Evolutionary conservation across 2,797 vertebrate genomes (phyloP), one percentile per base, ranked within the genome.

Genomic region (Acridotheres tristis): DNA sequence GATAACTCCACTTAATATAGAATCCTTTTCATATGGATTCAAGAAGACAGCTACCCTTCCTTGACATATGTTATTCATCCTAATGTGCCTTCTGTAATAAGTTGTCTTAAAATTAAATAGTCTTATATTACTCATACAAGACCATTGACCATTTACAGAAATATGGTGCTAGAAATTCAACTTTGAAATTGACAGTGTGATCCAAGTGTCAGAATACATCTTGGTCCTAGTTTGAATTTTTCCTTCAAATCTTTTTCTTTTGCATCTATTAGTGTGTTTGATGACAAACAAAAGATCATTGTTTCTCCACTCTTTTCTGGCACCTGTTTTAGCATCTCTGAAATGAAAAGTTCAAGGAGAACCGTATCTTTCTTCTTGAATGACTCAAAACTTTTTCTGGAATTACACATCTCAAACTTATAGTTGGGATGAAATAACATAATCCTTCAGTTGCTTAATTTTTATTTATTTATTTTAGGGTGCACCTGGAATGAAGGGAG

Each of bases 401-500:
- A 84, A 73, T 48, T 53, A 3, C 20, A 29, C 5, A 1, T 77
- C 34, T 84, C 21, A 63, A 54, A 50, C 27, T 23, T 65, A 2
- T 23, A 51, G 15, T 11, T 88, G n/a, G 4, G 6, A 7, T 50
- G 34, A 62, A 78, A 77, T 42, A 73, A 72, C 36, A 25, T 65
- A 72, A 47, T 77, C 16, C 11, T 91, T 80, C 48, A 25, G 5
- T 17, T 87, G 4, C n/a, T 89, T 76, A 50, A 77, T 71, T 91
- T 81, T 92, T 82, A 20, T 9, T 82, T 93, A 69, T 98, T 67
- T 97, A 61, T 98, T 97, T 91, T 95, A 99, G 99, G 99, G 99
- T 53, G 2, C 96, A 36, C 54, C 93, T n/a, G 99, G 99, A 74
- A 93, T 97, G 62, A 99, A 99, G 93, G 99, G 99, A 98, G 99